Base-by-base conservation (phyloP, 2,797 vertebrate genomes). In the Chloroceryle amazona region DNA sequence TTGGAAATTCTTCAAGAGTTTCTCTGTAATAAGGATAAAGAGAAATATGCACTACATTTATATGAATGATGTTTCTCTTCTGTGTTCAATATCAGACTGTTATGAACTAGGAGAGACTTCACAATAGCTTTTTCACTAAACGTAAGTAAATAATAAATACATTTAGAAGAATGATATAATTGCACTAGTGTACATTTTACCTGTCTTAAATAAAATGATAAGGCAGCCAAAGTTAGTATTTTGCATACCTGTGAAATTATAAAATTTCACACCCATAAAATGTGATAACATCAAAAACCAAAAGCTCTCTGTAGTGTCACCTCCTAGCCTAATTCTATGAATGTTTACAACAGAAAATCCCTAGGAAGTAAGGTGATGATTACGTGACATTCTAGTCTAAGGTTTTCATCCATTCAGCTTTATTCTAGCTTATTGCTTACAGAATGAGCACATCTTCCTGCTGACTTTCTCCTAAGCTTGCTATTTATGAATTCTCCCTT, bases 1-100 rank as follows among this genome's bases (percentile, higher is more conserved):
- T 76, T 81, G 65, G 87, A 95, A 96, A 97, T 98, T 94, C 87
- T 82, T 82, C 65, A 58, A 58, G 94, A 95, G 93, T 97, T 97
- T 97, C 80, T 96, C 79, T 60, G 61, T 47, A 71, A 65, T 63
- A 82, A 89, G 86, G 68, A 85, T 44, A 72, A 92, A 90, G 78
- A 71, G 41, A 35, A 63, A 86, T 70, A 61, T 10, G 10, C 31
- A 28, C 12, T 62, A 74, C 74, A 91, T 81, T 4, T 17, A 33
- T n/a, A 35, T 42, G 31, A 90, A 29, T 46, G 28, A 29, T 74
- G 23, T 52, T 73, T 54, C 35, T 91, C 9, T 12, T 78, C 37
- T 68, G 0, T 8, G 1, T 85, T 94, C 65, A 13, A 19, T 47
- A 33, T 18, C 15, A 66, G 68, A 39, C 51, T 87, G 42, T 76